A percentile compares a stretch with the other conserved stretches of the same genome.
These are phyloP conservation scores for Aurelia sp. DNA, from an alignment of 30 jellyfish, hydroid and myxozoan genomes.

Conservation along the genomic window DNA sequence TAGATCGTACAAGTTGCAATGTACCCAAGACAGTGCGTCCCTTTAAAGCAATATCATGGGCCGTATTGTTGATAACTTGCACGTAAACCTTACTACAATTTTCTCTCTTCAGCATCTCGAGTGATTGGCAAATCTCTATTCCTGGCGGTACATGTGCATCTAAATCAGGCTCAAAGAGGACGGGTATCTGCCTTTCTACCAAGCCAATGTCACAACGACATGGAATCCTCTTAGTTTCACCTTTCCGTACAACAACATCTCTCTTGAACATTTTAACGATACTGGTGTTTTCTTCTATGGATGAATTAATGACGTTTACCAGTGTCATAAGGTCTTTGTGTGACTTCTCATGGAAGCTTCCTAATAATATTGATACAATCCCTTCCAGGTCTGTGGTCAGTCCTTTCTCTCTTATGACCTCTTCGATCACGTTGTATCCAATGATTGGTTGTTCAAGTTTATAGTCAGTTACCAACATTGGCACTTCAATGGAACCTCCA, in stretches of 20 bases:
- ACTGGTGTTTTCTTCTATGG: too few species aligned
- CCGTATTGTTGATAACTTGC: neutral
- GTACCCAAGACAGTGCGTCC: neutral
- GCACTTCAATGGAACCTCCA: neutral
- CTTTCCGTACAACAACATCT: too few species aligned
- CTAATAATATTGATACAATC: neutral
- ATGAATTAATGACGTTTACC: neutral
- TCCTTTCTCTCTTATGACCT: neutral
- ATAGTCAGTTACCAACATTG: neutral
- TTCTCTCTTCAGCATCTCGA: neutral
- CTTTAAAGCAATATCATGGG: conserved; percentile 4
- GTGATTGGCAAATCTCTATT: too few species aligned
- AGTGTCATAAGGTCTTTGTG: neutral
- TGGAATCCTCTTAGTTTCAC: too few species aligned
- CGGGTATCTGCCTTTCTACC: too few species aligned
- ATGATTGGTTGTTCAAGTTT: neutral
- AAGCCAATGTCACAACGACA: too few species aligned
- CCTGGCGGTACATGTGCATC: too few species aligned
- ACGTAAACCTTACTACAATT: neutral
- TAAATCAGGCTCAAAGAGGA: too few species aligned
- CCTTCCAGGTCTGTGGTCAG: too few species aligned
- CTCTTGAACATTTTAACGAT: too few species aligned
- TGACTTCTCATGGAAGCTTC: neutral
- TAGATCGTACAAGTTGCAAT: neutral
- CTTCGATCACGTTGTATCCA: neutral